These are phyloP conservation scores for Pipra filicauda DNA, from an alignment of 2,113 vertebrate genomes.

Conservation along the genomic window DNA sequence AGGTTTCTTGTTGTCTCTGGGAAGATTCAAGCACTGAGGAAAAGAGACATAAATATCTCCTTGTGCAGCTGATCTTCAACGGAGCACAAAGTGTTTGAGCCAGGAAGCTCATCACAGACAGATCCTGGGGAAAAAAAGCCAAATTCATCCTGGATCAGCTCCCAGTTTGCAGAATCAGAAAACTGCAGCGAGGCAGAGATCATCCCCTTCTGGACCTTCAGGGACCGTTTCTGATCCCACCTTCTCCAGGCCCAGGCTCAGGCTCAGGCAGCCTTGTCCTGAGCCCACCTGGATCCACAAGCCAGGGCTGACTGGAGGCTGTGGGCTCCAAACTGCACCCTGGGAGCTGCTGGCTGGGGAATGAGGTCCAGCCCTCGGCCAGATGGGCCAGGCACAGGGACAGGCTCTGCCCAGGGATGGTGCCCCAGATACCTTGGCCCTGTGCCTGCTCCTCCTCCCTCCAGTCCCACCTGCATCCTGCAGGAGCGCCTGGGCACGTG, in stretches of 20 bases:
- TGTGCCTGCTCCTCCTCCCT: neutral
- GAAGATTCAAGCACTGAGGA: neutral
- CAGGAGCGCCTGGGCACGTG: neutral
- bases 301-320: neutral
- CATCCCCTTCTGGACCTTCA: neutral
- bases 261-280: neutral
- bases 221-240: neutral
- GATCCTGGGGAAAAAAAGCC: neutral
- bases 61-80: neutral
- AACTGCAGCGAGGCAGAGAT: neutral
- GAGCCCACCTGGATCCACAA: neutral
- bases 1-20: neutral
- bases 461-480: too few relatives aligned
- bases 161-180: neutral
- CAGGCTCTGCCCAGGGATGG: neutral
- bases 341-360: neutral
- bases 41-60: neutral
- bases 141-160: neutral
- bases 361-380: neutral
- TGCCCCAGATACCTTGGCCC: neutral
- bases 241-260: neutral
- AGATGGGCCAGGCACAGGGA: neutral
- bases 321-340: neutral
- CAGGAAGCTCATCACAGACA: constrained; percentile 12
- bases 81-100: neutral